A percentile compares a stretch with the other conserved stretches of the same genome.
Evolutionary conservation across 1,140 invertebrate genomes (phyloP).

Genomic region (Drosophila biarmipes): DNA sequence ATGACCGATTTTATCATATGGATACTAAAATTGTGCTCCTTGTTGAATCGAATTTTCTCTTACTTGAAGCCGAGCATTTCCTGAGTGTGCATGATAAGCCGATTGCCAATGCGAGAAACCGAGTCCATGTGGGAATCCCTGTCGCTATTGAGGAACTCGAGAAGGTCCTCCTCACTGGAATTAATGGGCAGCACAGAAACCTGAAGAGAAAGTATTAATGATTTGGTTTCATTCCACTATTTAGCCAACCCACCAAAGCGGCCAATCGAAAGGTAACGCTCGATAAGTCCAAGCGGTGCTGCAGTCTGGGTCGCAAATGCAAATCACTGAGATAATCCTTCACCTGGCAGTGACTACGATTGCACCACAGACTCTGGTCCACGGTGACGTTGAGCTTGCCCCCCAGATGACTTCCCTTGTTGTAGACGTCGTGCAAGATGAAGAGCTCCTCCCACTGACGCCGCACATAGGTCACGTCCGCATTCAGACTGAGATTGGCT

Average conservation of each 20-base stretch:
- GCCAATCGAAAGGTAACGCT: constrained; percentile 68
- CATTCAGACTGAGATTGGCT: constrained; percentile 69
- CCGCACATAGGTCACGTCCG: constrained; percentile 58
- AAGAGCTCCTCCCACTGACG: constrained; percentile 21
- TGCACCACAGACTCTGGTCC: constrained; percentile 66
- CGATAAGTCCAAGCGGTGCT: constrained; percentile 62
- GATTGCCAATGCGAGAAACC: constrained; percentile 62
- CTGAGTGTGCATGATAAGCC: constrained; percentile 46
- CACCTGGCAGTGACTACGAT: constrained; percentile 34
- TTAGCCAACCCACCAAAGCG: constrained; percentile 48
- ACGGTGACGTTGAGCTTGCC: constrained; percentile 71
- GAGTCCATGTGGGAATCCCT: constrained; percentile 47
- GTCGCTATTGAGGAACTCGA: constrained; percentile 52
- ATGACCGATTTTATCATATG: no score
- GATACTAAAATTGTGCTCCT: no score
- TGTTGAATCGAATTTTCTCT: background rate
- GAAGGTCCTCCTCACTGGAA: constrained; percentile 20
- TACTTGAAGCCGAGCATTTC: constrained; percentile 66
- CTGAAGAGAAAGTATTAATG: constrained; percentile 15
- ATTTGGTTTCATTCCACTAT: background rate
- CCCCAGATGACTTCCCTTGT: constrained; percentile 70
- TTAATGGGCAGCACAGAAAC: constrained; percentile 46
- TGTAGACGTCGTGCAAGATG: constrained; percentile 74
- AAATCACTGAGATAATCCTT: constrained; percentile 59
- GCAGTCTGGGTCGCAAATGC: constrained; percentile 41